Conservation (phyloP, 23 tunicate species). For the Ciona savignyi region DNA sequence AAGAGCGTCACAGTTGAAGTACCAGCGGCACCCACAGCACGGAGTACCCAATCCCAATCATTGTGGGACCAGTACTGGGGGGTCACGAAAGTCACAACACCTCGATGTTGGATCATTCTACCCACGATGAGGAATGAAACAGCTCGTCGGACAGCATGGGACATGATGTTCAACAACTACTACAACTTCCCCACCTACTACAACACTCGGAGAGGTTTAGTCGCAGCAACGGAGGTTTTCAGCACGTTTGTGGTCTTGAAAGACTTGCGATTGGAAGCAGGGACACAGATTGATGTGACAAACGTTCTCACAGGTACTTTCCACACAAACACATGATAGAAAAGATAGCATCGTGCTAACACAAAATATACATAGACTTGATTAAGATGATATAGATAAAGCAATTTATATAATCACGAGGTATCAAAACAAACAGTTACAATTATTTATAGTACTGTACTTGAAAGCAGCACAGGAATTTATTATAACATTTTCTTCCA, state of each 20-base stretch:
- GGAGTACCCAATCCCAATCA: not conserved
- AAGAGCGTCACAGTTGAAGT: not conserved
- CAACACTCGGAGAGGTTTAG: not conserved
- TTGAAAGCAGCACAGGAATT: no score
- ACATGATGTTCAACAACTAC: not conserved
- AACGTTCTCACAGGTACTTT: constrained; percentile 8
- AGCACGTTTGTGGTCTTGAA: not conserved
- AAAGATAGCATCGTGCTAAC: no score
- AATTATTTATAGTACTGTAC: no score
- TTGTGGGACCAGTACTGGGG: not conserved
- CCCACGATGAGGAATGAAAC: not conserved
- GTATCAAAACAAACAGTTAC: no score
- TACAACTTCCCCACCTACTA: not conserved
- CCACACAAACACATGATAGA: no score
- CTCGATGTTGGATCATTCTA: constrained; percentile 6
- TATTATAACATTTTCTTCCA: no score
- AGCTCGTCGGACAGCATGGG: not conserved
- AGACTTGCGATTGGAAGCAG: not conserved
- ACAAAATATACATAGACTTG: no score
- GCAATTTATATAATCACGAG: no score
- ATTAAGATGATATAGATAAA: no score
- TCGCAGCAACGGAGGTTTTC: not conserved
- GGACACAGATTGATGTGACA: constrained; percentile 1
- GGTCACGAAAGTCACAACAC: not conserved
- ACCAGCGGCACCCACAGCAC: not conserved